phyloP scores from a whole-genome alignment of 2,113 vertebrate species.

The Psilopogon haemacephalus region DNA sequence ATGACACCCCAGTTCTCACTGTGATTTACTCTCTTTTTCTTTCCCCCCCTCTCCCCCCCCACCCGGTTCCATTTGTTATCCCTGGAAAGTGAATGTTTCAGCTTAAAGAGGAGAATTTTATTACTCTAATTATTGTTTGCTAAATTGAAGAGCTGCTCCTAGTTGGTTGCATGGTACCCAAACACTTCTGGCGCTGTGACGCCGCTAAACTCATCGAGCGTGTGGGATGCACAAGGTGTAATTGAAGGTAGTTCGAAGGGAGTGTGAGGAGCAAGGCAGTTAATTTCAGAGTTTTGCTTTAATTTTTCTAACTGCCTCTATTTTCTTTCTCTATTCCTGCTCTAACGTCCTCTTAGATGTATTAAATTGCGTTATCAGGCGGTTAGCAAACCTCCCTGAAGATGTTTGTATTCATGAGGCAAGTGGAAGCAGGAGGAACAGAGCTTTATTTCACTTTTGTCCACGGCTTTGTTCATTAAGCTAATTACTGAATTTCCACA shows the following conservation, averaged over 20 bases:
- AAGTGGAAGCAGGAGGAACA: slow-evolving; percentile 65
- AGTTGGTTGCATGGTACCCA: neutral
- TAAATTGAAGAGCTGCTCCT: slow-evolving; percentile 27
- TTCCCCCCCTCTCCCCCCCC: neutral
- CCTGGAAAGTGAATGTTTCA: neutral
- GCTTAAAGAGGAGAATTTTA: neutral
- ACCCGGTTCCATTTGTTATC: neutral
- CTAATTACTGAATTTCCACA: slow-evolving; percentile 80
- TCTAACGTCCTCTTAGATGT: neutral
- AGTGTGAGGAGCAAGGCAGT: neutral
- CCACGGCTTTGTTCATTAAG: slow-evolving; percentile 81
- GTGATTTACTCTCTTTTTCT: neutral
- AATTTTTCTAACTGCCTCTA: slow-evolving; percentile 24
- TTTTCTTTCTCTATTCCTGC: slow-evolving; percentile 26
- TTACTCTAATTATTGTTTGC: slow-evolving; percentile 18
- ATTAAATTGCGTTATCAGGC: slow-evolving; percentile 54
- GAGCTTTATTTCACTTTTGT: slow-evolving; percentile 74
- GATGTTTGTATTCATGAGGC: slow-evolving; percentile 68
- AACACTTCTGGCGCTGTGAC: neutral
- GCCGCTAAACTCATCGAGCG: neutral
- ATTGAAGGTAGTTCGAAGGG: neutral
- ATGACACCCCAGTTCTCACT: neutral
- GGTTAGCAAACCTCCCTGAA: slow-evolving; percentile 47
- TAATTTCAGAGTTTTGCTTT: slow-evolving; percentile 2
- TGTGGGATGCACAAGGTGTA: neutral